Evolutionary conservation across 2,888 invertebrate species (phyloP), one percentile per base, ranked within the genome.

Genomic region (Athetis lepigone): DNA sequence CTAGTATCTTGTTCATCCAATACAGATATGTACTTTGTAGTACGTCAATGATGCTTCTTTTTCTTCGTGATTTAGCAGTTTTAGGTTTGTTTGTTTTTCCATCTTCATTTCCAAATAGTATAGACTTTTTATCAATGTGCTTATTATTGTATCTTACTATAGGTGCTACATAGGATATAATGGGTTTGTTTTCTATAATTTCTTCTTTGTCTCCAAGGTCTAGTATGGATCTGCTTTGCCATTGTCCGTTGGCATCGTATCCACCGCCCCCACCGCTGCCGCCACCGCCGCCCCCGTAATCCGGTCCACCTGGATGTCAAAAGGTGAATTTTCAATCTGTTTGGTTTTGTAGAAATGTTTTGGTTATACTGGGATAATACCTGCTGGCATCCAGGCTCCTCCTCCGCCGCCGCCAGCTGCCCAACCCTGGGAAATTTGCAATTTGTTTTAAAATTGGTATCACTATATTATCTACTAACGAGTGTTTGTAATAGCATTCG

Each of bases 351-450:
- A 21, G 33, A 25, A 8, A 50, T 25, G 33, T 58, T 66, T 42
- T 63, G 49, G 56, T 84, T 85, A 88, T 79, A 92, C 77, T 77
- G 89, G 88, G 64, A 91, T 85, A 81, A 91, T 92, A 94, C 93
- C 93, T 93, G 93, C 93, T 69, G 95, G 93, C 85, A 95, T 94
- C 86, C 95, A 95, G 3, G 89, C 88, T 0, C 95, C 93, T 0
- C 95, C 94, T 1, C 92, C 90, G 0, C 91, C 93, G 0, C 95
- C 93, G 37, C 92, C 89, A 0, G 95, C 89, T 11, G 92, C 89
- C 86, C 94, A 96, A 2, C 95, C 94, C 88, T 95, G 80, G n/a
- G 64, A 84, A 86, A 27, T 58, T 51, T 1, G 57, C 1, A 6
- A 46, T 33, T 40, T 2, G 4, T 51, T 29, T 18, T 18, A 18